These are phyloP conservation scores for Athene cunicularia DNA, from an alignment of 2,113 vertebrate species.

Conservation along the genomic window DNA sequence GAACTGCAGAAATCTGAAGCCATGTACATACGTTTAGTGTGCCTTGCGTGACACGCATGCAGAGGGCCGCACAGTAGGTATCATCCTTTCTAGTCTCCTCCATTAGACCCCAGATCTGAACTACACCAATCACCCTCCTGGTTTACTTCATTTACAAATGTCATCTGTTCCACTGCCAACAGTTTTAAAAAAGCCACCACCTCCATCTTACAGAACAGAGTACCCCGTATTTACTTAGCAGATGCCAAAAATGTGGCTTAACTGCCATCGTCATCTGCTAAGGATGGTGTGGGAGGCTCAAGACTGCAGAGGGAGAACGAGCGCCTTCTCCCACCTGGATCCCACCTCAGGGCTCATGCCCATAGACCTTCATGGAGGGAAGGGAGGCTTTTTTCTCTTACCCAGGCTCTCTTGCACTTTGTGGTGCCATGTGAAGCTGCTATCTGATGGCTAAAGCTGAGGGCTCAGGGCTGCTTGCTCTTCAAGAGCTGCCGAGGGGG, in stretches of 20 bases:
- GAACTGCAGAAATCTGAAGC: neutral
- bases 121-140: neutral
- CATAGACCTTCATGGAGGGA: neutral
- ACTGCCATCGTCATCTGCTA: rapidly evolving
- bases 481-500: rapidly evolving
- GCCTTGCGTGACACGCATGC: rapidly evolving
- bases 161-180: neutral
- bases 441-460: neutral
- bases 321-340: neutral
- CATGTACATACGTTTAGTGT: neutral
- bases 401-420: neutral
- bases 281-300: neutral
- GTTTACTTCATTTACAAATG: neutral
- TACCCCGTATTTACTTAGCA: neutral
- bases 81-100: neutral
- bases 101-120: neutral
- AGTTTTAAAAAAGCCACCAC: neutral
- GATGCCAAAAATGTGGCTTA: neutral
- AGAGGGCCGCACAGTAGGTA: neutral
- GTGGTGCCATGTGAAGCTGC: neutral
- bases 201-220: neutral
- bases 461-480: neutral
- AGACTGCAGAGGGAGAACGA: rapidly evolving
- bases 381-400: neutral
- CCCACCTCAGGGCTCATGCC: neutral